Percentiles rank a stretch among this genome's conserved stretches.
phyloP scores from a whole-genome alignment of 2,113 vertebrate genomes.

The Kryptolebias marmoratus region DNA sequence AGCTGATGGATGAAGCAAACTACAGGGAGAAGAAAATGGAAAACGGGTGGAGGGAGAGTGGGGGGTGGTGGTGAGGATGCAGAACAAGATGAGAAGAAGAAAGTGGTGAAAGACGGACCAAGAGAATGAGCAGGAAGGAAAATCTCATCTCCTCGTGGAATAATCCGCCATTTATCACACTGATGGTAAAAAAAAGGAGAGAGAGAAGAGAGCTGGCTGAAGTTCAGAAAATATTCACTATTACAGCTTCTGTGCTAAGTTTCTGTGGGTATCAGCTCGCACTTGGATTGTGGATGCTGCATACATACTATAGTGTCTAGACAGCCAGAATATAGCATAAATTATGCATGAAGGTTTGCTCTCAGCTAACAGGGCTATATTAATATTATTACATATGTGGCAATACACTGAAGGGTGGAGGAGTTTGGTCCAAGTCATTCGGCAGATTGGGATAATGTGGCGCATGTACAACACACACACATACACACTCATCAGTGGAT shows the following conservation, averaged over 20 bases:
- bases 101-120: constrained; percentile 45
- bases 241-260: constrained; percentile 59
- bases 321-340: constrained; percentile 77
- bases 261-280: constrained; percentile 20
- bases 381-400: constrained; percentile 81
- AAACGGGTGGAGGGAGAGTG: constrained; percentile 22
- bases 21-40: constrained; percentile 33
- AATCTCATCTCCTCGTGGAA: constrained; percentile 80
- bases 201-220: constrained; percentile 39
- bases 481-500: constrained; percentile 26
- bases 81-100: constrained; percentile 31
- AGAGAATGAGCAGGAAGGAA: constrained; percentile 57
- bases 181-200: constrained; percentile 68
- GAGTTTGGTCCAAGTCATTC: constrained; percentile 57
- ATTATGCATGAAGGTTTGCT: constrained; percentile 80
- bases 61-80: constrained; percentile 53
- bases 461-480: constrained; percentile 5
- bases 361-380: constrained; percentile 77
- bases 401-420: constrained; percentile 52
- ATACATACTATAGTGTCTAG: constrained; percentile 68
- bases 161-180: constrained; percentile 82
- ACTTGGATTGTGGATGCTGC: constrained; percentile 30
- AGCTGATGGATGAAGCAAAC: constrained; percentile 68
- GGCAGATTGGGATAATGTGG: constrained; percentile 60
- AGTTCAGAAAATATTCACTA: constrained; percentile 52